These are phyloP conservation scores for Etheostoma spectabile DNA, from an alignment of 2,113 vertebrate genomes.

Conservation along the genomic window DNA sequence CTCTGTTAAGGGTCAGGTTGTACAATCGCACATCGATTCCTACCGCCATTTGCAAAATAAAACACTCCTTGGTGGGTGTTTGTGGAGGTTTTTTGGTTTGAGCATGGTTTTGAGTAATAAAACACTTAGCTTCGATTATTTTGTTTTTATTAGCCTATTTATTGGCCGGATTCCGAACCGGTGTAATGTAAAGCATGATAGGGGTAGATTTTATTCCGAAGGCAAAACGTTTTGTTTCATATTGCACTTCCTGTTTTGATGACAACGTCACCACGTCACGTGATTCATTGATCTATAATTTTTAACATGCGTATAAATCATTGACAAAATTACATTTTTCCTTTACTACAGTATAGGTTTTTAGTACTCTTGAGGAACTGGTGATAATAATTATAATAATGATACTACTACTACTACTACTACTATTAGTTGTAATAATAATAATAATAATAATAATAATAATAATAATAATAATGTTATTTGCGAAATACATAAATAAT, in stretches of 20 bases:
- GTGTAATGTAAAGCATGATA: too few species aligned
- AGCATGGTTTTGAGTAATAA: background rate
- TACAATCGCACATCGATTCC: slow-evolving; percentile 36
- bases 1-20: slow-evolving; percentile 6
- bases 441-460: background rate
- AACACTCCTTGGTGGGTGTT: background rate
- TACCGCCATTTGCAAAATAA: slow-evolving; percentile 43
- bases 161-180: background rate
- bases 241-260: slow-evolving; percentile 19
- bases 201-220: slow-evolving; percentile 48
- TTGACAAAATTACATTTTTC: background rate
- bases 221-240: background rate
- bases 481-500: too few species aligned
- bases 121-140: rapidly evolving
- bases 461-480: background rate
- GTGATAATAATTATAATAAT: too few species aligned
- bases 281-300: slow-evolving; percentile 19
- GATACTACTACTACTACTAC: background rate
- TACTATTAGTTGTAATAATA: too few species aligned
- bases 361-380: background rate
- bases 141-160: background rate
- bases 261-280: background rate
- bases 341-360: background rate
- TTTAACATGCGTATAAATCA: background rate
- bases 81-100: background rate